Conservation (phyloP, 92 coral and sea anemone species). For the Pocillopora meandrina region DNA sequence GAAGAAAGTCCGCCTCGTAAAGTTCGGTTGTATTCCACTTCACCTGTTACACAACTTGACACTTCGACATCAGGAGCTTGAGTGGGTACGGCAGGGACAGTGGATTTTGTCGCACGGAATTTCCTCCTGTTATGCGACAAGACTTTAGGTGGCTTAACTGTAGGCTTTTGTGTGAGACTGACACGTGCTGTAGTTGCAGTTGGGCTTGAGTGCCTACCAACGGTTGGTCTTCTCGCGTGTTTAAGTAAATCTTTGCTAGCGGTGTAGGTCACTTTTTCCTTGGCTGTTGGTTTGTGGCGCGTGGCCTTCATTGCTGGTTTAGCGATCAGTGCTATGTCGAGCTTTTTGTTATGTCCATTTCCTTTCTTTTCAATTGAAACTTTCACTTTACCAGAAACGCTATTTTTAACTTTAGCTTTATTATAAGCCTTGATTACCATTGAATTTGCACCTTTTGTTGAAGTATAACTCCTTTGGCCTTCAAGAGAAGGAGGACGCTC, state of each 20-base stretch:
- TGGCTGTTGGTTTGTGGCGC: background rate
- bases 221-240: background rate
- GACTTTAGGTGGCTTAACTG: background rate
- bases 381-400: background rate
- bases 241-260: background rate
- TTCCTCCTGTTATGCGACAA: background rate
- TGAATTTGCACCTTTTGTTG: background rate
- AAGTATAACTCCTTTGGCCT: background rate
- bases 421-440: background rate
- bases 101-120: constrained; percentile 16
- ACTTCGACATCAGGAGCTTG: background rate
- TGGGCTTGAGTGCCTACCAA: background rate
- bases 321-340: background rate
- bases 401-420: background rate
- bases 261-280: background rate
- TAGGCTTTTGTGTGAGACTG: background rate
- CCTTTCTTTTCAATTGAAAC: background rate
- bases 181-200: background rate
- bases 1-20: constrained; percentile 85
- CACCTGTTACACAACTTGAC: constrained; percentile 63
- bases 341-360: no score
- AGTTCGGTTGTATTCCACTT: constrained; percentile 73
- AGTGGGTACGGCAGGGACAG: constrained; percentile 26
- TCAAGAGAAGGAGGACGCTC: no score
- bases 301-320: background rate